Percentiles rank a stretch among this genome's conserved stretches.
Evolutionary conservation across 2,888 invertebrate species (phyloP).

Genomic region (Octonoba sinensis): DNA sequence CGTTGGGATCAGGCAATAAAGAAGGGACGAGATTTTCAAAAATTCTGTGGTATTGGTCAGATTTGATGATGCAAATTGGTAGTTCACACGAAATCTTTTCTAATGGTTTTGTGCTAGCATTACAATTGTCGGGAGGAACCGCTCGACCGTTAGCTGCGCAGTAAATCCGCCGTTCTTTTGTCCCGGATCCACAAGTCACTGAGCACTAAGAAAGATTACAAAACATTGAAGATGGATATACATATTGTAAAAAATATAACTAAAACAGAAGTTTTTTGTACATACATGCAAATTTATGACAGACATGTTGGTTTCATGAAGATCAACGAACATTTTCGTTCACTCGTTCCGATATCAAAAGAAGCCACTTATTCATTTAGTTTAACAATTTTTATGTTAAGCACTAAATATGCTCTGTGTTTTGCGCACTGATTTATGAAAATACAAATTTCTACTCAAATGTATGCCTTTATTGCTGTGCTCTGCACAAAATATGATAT

Average conservation of each 20-base stretch:
- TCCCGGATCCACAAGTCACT: slow-evolving; percentile 32
- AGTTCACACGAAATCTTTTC: slow-evolving; percentile 8
- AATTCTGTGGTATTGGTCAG: slow-evolving; percentile 13
- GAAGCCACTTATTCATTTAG: too few species aligned
- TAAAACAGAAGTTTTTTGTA: too few species aligned
- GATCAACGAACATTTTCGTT: too few species aligned
- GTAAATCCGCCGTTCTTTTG: not conserved
- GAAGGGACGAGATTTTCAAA: slow-evolving; percentile 29
- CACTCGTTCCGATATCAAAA: too few species aligned
- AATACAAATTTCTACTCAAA: too few species aligned
- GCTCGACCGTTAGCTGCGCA: slow-evolving; percentile 13
- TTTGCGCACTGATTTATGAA: too few species aligned
- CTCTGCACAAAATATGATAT: too few species aligned
- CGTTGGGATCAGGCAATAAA: slow-evolving; percentile 10
- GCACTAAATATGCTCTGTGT: too few species aligned
- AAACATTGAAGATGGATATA: too few species aligned
- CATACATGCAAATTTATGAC: not conserved
- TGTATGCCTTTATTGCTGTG: too few species aligned
- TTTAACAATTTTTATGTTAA: too few species aligned
- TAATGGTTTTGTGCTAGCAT: slow-evolving; percentile 2
- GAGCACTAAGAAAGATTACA: slow-evolving; percentile 27
- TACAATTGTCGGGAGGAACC: slow-evolving; percentile 15
- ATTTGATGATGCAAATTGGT: slow-evolving; percentile 13
- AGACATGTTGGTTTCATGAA: not conserved
- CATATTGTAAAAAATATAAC: too few species aligned